Evolutionary conservation across 2,888 invertebrate genomes (phyloP), one percentile per base, ranked within the genome.

Genomic region (Ochlodes sylvanus): DNA sequence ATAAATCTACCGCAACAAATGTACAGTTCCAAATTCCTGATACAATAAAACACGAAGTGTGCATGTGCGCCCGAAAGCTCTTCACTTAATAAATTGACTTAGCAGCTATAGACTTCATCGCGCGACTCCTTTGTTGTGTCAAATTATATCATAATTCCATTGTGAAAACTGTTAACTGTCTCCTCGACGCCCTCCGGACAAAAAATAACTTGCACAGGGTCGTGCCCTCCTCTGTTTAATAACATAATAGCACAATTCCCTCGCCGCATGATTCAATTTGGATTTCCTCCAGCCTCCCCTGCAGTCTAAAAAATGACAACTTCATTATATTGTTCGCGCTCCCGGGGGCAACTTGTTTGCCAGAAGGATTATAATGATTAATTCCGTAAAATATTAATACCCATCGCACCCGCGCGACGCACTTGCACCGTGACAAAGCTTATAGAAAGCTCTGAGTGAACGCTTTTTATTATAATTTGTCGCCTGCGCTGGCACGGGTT

Each of bases 201-300:
- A 92, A 90, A 92, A 92, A 89, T 86, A 85, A 83, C 84, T 84
- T 76, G 83, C 83, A 79, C 92, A 85, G 92, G 92, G 91, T 89
- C 94, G 92, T 94, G 94, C 95, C 94, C 94, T 92, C 87, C 88
- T 83, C 91, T 93, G 91, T 94, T 94, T 94, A 94, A 95, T 94
- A 94, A 94, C 94, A 95, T 94, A 95, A 95, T 94, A 94, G 94
- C 94, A 94, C 94, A 95, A 94, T 95, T 94, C 94, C 94, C 94
- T 92, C 93, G 94, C 93, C 94, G 92, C 94, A 94, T 94, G 94
- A 95, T 95, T 95, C 95, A 95, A 95, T 95, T 95, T 95, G 93
- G 94, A 94, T 94, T 95, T 95, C 90, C 92, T 92, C 88, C 92
- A 91, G 90, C 91, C 89, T 92, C 91, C 81, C 80, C 87, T 85